Evolutionary conservation across 2,113 vertebrate genomes (phyloP).

Genomic region (Podarcis raffonei): DNA sequence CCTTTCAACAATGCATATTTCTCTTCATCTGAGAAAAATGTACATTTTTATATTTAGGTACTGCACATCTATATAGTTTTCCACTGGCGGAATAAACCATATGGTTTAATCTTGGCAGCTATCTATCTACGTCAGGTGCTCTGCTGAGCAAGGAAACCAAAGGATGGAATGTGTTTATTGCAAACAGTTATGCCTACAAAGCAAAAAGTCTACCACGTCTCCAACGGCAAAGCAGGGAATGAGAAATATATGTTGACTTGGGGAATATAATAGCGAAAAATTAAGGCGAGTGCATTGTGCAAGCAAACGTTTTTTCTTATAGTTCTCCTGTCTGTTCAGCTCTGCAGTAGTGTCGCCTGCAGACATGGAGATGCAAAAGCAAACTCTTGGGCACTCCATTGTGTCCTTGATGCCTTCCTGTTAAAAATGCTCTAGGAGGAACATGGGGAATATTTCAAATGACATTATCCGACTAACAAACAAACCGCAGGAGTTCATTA

Average conservation of each 20-base stretch:
- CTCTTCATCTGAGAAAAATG: no score
- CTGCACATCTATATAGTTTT: neutral
- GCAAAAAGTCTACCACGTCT: neutral
- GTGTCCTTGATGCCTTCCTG: neutral
- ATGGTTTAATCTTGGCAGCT: neutral
- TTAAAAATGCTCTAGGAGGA: neutral
- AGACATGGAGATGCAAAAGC: neutral
- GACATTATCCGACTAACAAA: neutral
- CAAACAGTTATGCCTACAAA: neutral
- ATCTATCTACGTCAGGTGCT: neutral
- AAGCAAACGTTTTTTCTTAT: neutral
- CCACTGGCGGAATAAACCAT: neutral
- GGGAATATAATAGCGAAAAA: neutral
- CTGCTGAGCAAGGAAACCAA: neutral
- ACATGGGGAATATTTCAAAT: neutral
- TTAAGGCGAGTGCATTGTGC: neutral
- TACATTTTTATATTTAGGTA: neutral
- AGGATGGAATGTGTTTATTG: neutral
- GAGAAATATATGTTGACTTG: neutral
- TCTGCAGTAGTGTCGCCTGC: neutral
- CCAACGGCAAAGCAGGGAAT: neutral
- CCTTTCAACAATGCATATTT: no score
- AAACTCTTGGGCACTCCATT: neutral
- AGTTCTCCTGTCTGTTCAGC: neutral
- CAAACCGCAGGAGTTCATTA: neutral